A percentile compares a stretch with the other conserved stretches of the same genome.
Evolutionary conservation across 2,113 vertebrate genomes (phyloP).

Genomic region (Sinosuthora webbiana): DNA sequence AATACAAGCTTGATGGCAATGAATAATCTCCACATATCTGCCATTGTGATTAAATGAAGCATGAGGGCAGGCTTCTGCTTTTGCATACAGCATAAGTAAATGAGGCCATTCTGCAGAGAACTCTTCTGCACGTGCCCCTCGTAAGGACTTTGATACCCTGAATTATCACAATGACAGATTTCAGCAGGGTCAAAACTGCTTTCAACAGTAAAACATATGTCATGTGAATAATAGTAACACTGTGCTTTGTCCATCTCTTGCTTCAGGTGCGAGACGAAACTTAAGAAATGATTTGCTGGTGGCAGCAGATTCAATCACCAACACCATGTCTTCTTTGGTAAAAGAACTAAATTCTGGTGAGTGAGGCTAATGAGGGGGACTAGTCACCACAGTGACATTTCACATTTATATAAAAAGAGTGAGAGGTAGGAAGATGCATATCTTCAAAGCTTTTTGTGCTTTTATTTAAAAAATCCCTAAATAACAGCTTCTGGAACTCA

Average conservation of each 20-base stretch:
- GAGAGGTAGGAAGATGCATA: neutral
- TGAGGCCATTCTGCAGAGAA: slow-evolving; percentile 2
- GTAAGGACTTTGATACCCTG: neutral
- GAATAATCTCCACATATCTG: slow-evolving; percentile 51
- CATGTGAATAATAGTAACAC: neutral
- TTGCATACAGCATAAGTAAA: slow-evolving; percentile 18
- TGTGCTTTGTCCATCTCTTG: slow-evolving; percentile 33
- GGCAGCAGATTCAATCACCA: slow-evolving; percentile 98
- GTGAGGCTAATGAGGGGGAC: neutral
- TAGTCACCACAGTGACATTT: neutral
- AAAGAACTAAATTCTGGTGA: slow-evolving; percentile 97
- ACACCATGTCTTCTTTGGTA: slow-evolving; percentile 97
- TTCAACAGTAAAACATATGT: neutral
- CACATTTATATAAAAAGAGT: neutral
- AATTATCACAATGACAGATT: slow-evolving; percentile 12
- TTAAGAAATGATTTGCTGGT: slow-evolving; percentile 95
- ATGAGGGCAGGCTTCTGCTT: slow-evolving; percentile 26
- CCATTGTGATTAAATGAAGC: slow-evolving; percentile 43
- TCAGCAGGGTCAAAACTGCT: neutral
- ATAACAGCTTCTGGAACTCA: neutral
- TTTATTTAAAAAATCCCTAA: neutral
- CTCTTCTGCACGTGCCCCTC: neutral
- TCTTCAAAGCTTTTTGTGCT: neutral
- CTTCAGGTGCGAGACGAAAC: slow-evolving; percentile 91
- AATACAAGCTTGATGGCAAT: slow-evolving; percentile 47